A percentile compares a stretch with the other conserved stretches of the same genome.
Evolutionary conservation across 1,140 invertebrate species (phyloP).

Genomic region (Luehdorfia chinensis): DNA sequence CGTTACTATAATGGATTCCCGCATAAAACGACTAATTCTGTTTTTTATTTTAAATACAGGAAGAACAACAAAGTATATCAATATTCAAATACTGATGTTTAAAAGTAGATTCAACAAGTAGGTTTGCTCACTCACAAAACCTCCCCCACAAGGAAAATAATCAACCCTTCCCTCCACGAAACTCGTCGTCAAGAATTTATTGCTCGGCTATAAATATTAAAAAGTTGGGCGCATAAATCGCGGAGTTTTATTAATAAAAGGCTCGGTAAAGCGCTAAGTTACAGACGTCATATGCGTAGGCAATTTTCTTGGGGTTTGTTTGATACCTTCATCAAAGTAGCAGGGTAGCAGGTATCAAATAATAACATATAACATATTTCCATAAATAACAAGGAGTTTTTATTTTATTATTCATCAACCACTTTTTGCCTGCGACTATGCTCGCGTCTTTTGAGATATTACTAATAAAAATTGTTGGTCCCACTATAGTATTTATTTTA

Average conservation of each 20-base stretch:
- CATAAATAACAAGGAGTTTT: too few relatives aligned
- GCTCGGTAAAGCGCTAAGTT: slow-evolving; percentile 28
- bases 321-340: slow-evolving; percentile 10
- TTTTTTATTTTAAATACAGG: too few relatives aligned
- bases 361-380: too few relatives aligned
- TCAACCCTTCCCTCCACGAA: slow-evolving; percentile 57
- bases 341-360: too few relatives aligned
- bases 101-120: slow-evolving; percentile 15
- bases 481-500: too few relatives aligned
- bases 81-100: slow-evolving; percentile 7
- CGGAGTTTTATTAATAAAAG: slow-evolving; percentile 59
- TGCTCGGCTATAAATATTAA: slow-evolving; percentile 71
- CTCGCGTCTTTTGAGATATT: too few relatives aligned
- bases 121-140: slow-evolving; percentile 17
- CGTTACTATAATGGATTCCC: too few relatives aligned
- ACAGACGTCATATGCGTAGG: slow-evolving; percentile 36
- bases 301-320: slow-evolving; percentile 36
- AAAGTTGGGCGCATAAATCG: slow-evolving; percentile 69
- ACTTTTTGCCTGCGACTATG: too few relatives aligned
- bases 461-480: too few relatives aligned
- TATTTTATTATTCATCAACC: too few relatives aligned
- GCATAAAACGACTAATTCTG: too few relatives aligned
- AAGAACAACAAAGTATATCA: not conserved
- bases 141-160: slow-evolving; percentile 56
- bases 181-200: slow-evolving; percentile 69